Conservation (phyloP, 2,888 invertebrate genomes). For the Cylindroiulus punctatus region DNA sequence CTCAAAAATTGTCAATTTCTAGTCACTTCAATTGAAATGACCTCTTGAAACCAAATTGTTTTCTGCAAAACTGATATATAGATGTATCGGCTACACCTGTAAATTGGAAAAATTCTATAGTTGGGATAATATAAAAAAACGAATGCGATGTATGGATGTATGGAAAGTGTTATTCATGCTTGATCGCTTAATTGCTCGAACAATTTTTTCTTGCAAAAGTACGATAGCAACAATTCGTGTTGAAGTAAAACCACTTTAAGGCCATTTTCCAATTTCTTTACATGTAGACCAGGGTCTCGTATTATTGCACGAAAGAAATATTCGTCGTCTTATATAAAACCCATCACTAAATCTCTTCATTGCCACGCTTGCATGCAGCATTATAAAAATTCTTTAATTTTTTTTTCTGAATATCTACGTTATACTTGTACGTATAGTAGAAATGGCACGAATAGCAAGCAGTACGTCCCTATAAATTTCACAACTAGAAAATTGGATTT, state of each 20-base stretch:
- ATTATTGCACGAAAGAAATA: background rate
- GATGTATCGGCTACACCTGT: too few species aligned
- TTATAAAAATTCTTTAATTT: conserved; percentile 43
- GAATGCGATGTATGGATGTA: too few species aligned
- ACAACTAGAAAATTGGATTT: conserved; percentile 39
- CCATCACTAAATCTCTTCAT: background rate
- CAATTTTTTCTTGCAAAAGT: background rate
- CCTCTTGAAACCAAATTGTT: too few species aligned
- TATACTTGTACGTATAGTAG: background rate
- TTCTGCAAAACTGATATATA: too few species aligned
- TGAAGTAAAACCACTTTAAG: background rate
- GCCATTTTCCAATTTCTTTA: background rate
- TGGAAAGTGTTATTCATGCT: too few species aligned
- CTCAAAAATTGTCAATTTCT: too few species aligned
- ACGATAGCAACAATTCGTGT: background rate
- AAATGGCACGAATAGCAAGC: background rate
- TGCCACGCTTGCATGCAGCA: background rate
- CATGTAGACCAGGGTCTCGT: background rate
- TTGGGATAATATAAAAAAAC: too few species aligned
- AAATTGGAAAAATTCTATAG: too few species aligned
- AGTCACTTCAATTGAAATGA: too few species aligned
- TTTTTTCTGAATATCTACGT: background rate
- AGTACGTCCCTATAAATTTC: conserved; percentile 15
- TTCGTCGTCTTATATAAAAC: background rate
- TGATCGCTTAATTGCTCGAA: background rate